Base-by-base conservation (phyloP, 2,888 invertebrate genomes). In the Macrosiphum euphorbiae region DNA sequence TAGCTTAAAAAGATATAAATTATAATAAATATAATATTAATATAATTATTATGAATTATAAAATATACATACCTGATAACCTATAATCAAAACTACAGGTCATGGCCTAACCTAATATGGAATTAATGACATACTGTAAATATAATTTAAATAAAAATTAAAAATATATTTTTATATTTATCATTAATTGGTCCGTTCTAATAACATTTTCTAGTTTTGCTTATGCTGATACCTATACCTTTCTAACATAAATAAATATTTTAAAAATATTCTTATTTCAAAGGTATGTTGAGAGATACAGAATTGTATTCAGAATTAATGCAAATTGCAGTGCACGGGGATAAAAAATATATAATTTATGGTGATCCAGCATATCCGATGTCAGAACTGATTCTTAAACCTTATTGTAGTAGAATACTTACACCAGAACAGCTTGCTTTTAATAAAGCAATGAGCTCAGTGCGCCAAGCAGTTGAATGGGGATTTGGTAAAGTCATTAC, bases 371-470 rank as follows among this genome's bases (percentile, higher is more conserved):
- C 88, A 1, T 88, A 88, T 35, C 88, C 88, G 3, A 55, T 88
- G 35, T 88, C 52, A 55, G 52, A 88, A 24, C 35, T 52, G 20
- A 55, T 88, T 20, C n/a, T 88, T 85, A 85, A 85, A 10, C 44
- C 44, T 44, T 88, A 88, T 35, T 88, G 88, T 35, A 88, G 11
- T 52, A 52, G 88, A 88, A 55, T 55, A 52, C 20, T 88, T 16
- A 52, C 88, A 88, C 88, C 16, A 35, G 88, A 52, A n/a, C 88
- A 55, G n/a, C 7, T 55, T 88, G 50, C 52, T 52, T 52, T 88
- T 88, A 88, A 88, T 55, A 88, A 88, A 88, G 55, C 88, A 35
- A 88, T 88, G 88, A 55, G 55, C 8, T 88, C 88, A 55, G 52
- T 88, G 0, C 88, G 88, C 35, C 88, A 88, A 41, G 88, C 88